Evolutionary conservation across 1,140 invertebrate species (phyloP), one percentile per base, ranked within the genome.

Genomic region (Apis florea): DNA sequence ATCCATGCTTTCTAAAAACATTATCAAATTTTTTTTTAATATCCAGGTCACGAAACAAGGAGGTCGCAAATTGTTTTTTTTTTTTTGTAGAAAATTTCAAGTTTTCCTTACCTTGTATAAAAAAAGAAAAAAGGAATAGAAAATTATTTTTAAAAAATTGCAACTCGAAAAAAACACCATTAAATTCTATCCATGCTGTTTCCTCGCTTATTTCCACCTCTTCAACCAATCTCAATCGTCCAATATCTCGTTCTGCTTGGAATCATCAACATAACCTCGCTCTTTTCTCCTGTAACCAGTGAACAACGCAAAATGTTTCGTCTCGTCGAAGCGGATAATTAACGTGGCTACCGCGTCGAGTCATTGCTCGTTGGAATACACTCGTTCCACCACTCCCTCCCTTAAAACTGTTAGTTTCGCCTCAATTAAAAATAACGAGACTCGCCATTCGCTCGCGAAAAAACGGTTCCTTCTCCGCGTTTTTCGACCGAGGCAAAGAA

Each of bases 351-450:
- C 24, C 76, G 49, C 24, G 54, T 54, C 54, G 66, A 78, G 66
- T 70, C 67, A 69, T 78, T 78, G 66, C 70, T 40, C 31, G 49
- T 15, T 56, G 54, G 24, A 59, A 78, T 78, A 78, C 51, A 70
- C 54, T 78, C 40, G 56, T 49, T 70, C 53, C 54, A 66, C 24
- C 51, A 54, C 68, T 49, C 49, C 53, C 12, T 49, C 17, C n/a
- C n/a, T 24, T 26, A 21, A 76, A 68, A 77, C 51, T 78, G 76
- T 78, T 78, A 78, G 76, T 78, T 78, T 78, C 76, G 54, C 76
- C 76, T 78, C 76, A 78, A 78, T 78, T 78, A 78, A 78, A 78
- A 78, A 78, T 78, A 78, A 78, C 70, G 76, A 78, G 76, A 59
- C 31, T 17, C 66, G 13, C 21, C 12, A n/a, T 15, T 69, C 40